Base-by-base conservation (phyloP, 1,140 invertebrate species). In the Conopomorpha cramerella region DNA sequence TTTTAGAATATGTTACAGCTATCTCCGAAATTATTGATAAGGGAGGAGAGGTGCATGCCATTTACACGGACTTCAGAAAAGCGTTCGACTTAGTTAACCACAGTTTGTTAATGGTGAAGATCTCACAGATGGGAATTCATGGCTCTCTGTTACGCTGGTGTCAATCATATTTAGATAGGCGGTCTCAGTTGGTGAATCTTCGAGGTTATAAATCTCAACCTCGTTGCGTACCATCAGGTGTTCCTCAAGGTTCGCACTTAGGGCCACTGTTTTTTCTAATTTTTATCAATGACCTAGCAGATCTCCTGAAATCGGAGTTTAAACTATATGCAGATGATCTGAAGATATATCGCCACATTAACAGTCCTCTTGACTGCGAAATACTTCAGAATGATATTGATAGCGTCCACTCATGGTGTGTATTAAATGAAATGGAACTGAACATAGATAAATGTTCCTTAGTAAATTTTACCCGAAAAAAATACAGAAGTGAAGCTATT, bases 251-350 rank as follows among this genome's bases (percentile, higher is more conserved):
- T 3, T 34, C 33, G 2, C n/a, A 25, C n/a, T 14, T 34, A 2
- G 33, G 33, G 2, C 33, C 33, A 0, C 39, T 54, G 6, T 38
- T 54, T 11, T 54, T 56, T 13, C 2, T 34, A 1, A 34, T 26
- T 2, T 34, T 10, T 25, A 25, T 34, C 1, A 34, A 34, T 16
- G 33, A 25, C 15, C 17, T 34, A 1, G 15, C 14, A 2, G 8
- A 17, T 1, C 10, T 2, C 8, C 16, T 31, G 2, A 2, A 8
- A 3, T 31, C 14, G 3, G 12, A 31, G 3, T 16, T 16, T 8
- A 16, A 16, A 17, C 7, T 16, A 10, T 31, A 31, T 8, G 30
- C 30, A 2, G 30, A 31, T n/a, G 30, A 31, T 10, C 10, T 31
- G 10, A 31, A 32, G 12, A 2, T 30, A 13, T 30, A 30, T 30